Percentiles rank a stretch among this genome's conserved stretches.
Evolutionary conservation across 2,113 vertebrate species (phyloP).

Genomic region (Marcusenius ussheri): DNA sequence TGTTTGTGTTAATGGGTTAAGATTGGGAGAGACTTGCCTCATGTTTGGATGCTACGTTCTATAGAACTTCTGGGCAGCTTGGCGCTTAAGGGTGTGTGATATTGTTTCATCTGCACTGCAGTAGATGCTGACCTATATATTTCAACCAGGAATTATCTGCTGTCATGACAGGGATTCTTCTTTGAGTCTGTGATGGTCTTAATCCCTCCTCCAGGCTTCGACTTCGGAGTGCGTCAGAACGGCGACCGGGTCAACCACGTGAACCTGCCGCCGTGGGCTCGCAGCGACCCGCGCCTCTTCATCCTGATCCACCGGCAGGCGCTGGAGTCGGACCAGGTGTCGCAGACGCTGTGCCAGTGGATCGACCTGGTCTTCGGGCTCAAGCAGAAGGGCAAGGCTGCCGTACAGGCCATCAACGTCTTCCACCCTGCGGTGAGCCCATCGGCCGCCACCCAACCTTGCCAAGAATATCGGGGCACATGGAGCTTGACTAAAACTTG

Average conservation of each 20-base stretch:
- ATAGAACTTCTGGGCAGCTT: neutral
- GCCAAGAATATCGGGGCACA: neutral
- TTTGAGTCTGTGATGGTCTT: neutral
- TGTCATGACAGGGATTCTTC: neutral
- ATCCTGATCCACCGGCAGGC: conserved; percentile 93
- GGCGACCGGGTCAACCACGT: conserved; percentile 93
- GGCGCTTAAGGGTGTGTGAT: neutral
- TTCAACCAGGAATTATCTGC: neutral
- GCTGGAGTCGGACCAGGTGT: conserved; percentile 90
- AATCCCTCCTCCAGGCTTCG: conserved; percentile 71
- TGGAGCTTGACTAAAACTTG: neutral
- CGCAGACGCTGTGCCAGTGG: conserved; percentile 95
- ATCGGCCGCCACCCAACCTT: neutral
- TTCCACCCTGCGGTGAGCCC: conserved; percentile 92
- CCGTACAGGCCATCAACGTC: conserved; percentile 95
- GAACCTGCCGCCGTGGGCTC: conserved; percentile 91
- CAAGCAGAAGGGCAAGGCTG: conserved; percentile 95
- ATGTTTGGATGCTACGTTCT: neutral
- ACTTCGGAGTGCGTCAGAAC: conserved; percentile 94
- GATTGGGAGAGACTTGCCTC: neutral
- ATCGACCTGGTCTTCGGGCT: conserved; percentile 95
- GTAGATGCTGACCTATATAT: neutral
- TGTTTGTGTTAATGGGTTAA: neutral
- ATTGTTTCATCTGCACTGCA: neutral
- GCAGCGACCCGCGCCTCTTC: conserved; percentile 91